phyloP scores from a whole-genome alignment of 2,797 vertebrate genomes.

The Nannoperca australis region DNA sequence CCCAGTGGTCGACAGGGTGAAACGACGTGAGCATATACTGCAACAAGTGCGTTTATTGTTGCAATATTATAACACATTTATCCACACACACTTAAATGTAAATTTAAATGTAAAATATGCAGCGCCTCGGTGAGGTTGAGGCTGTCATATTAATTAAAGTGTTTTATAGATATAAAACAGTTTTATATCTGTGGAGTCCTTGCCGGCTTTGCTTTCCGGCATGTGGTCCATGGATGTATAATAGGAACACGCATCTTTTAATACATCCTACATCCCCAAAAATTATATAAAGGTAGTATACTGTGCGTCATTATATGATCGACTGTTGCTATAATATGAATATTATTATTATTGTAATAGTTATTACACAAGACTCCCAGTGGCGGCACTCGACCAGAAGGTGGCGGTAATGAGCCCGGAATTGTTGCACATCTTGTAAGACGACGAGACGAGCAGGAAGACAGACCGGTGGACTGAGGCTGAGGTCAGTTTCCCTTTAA shows the following conservation, averaged over 20 bases:
- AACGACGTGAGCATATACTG: neutral
- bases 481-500: conserved; percentile 9
- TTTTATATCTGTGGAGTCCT: too few relatives aligned
- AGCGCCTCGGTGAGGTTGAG: too few relatives aligned
- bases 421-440: neutral
- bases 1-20: conserved; percentile 25
- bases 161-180: too few relatives aligned
- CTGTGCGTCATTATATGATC: neutral
- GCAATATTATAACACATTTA: neutral
- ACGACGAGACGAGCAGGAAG: conserved; percentile 23
- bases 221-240: too few relatives aligned
- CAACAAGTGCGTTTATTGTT: neutral
- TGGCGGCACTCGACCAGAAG: conserved; percentile 23
- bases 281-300: too few relatives aligned
- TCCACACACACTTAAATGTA: rapidly evolving
- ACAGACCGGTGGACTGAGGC: neutral
- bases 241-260: too few relatives aligned
- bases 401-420: conserved; percentile 31
- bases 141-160: too few relatives aligned
- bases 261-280: too few relatives aligned
- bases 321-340: neutral
- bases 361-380: too few relatives aligned
- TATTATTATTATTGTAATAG: neutral
- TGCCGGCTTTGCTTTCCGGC: too few relatives aligned
- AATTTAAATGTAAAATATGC: too few relatives aligned